Evolutionary conservation across 2,888 invertebrate species (phyloP).

Genomic region (Himalopsyche anomala): DNA sequence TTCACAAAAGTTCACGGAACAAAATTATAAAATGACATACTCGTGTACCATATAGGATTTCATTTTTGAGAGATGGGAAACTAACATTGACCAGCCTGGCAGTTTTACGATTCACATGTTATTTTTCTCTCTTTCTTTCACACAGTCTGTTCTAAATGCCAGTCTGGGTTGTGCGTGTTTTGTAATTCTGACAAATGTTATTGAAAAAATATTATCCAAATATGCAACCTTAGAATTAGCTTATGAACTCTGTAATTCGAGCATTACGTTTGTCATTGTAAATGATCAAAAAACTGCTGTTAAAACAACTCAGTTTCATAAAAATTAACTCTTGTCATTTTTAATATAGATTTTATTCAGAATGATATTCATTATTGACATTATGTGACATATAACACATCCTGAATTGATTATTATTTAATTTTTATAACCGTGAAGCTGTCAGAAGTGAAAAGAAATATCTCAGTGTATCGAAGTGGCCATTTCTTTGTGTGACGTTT

Average conservation of each 20-base stretch:
- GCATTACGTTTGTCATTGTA: neutral
- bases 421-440: conserved; percentile 8
- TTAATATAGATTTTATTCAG: conserved; percentile 34
- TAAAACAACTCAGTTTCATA: neutral
- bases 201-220: neutral
- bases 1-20: too few species aligned
- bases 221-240: conserved; percentile 34
- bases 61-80: too few species aligned
- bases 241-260: conserved; percentile 11
- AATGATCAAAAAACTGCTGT: neutral
- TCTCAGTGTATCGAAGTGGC: conserved; percentile 5
- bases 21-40: too few species aligned
- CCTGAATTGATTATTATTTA: neutral
- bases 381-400: conserved; percentile 32
- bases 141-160: conserved; percentile 50
- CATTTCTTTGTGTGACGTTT: conserved; percentile 56
- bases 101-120: neutral
- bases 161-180: conserved; percentile 47
- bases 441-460: conserved; percentile 41
- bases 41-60: too few species aligned
- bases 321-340: conserved; percentile 46
- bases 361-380: conserved; percentile 25
- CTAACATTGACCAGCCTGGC: too few species aligned
- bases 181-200: conserved; percentile 5
- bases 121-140: conserved; percentile 36